phyloP scores from a whole-genome alignment of 2,888 invertebrate species.

The Dysmachus trigonus region DNA sequence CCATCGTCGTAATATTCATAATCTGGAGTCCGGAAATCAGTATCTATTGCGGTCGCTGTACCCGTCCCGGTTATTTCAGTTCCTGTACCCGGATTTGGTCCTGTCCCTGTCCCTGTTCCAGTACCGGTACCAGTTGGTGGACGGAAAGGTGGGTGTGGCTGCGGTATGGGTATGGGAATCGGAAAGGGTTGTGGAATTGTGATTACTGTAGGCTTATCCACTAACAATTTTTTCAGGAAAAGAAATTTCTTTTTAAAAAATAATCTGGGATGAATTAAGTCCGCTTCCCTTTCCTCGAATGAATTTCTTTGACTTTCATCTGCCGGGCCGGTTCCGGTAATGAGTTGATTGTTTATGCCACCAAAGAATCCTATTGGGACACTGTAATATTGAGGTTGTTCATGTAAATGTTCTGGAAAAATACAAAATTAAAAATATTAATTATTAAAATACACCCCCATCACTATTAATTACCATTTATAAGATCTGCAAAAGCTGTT shows the following conservation, averaged over 20 bases:
- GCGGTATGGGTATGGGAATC: conserved; percentile 5
- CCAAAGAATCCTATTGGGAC: neutral
- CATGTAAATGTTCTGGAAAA: neutral
- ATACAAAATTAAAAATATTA: neutral
- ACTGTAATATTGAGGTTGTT: neutral
- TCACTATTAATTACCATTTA: neutral
- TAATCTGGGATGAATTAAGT: neutral
- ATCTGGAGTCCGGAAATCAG: neutral
- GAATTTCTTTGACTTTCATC: neutral
- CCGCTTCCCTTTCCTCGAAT: neutral
- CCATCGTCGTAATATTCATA: conserved; percentile 5
- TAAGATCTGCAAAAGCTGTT: neutral
- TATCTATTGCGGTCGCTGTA: neutral
- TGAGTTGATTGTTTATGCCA: neutral
- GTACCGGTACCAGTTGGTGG: neutral
- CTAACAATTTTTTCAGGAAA: neutral
- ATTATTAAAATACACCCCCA: neutral
- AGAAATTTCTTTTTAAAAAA: conserved; percentile 21
- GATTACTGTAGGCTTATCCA: neutral
- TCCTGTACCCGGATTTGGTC: neutral
- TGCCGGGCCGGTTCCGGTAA: neutral
- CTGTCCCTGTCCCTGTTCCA: neutral
- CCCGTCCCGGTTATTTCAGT: neutral
- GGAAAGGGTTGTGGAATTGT: conserved; percentile 13
- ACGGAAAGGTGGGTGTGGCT: neutral